Conservation (phyloP, 2,113 vertebrate species). For the Sprattus sprattus region DNA sequence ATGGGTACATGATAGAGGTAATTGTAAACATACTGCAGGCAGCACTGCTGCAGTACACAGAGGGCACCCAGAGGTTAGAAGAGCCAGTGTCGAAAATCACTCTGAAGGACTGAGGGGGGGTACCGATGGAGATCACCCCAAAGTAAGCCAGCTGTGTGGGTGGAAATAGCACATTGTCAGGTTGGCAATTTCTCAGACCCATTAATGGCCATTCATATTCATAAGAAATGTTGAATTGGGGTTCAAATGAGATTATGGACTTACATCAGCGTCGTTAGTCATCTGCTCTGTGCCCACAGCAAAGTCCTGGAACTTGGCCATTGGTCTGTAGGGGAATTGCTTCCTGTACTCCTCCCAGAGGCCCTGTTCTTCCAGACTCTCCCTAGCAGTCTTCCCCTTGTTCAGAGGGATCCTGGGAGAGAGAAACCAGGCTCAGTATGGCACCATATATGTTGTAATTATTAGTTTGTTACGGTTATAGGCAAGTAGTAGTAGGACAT, state of each 20-base stretch:
- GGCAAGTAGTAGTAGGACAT: not conserved
- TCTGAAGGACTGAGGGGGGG: slow-evolving; percentile 61
- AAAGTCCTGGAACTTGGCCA: slow-evolving; percentile 46
- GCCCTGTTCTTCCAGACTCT: slow-evolving; percentile 53
- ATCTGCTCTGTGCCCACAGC: slow-evolving; percentile 37
- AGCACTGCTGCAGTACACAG: slow-evolving; percentile 56
- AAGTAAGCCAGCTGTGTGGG: slow-evolving; percentile 55
- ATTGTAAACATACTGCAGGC: slow-evolving; percentile 53
- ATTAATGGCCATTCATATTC: not conserved
- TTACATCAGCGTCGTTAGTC: slow-evolving; percentile 61
- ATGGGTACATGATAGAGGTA: not conserved
- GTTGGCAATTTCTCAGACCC: not conserved
- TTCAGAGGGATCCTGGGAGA: slow-evolving; percentile 54
- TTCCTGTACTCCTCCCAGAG: slow-evolving; percentile 52
- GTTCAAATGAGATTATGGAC: not conserved
- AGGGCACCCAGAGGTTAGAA: slow-evolving; percentile 63
- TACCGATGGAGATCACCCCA: slow-evolving; percentile 61
- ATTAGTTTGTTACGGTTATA: not conserved
- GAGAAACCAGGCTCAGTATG: not conserved
- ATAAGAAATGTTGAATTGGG: not conserved
- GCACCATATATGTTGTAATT: not conserved
- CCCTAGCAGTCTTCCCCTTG: slow-evolving; percentile 57
- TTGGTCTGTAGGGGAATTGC: slow-evolving; percentile 52
- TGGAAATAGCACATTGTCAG: not conserved
- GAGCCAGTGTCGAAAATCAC: slow-evolving; percentile 62